Percentiles rank a stretch among this genome's conserved stretches.
Conservation (phyloP, 2,113 vertebrate genomes). For the Hippocampus mohnikei region DNA sequence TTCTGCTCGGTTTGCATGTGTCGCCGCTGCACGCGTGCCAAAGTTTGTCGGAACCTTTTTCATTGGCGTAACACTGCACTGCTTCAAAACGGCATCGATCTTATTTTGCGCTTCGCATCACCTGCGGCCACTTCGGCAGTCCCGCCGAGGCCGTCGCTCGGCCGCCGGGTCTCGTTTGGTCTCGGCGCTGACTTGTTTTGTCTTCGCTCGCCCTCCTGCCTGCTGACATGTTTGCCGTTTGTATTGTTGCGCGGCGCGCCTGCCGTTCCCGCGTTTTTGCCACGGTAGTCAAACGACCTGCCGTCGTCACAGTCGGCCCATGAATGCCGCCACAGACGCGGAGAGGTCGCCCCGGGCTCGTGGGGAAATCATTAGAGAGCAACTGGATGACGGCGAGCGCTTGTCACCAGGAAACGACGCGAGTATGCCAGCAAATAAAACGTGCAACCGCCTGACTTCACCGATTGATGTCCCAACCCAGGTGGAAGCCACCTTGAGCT, state of each 20-base stretch:
- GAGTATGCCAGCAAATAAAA: neutral
- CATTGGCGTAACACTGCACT: neutral
- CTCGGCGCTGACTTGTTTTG: neutral
- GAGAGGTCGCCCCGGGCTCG: slow-evolving; percentile 37
- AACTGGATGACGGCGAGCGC: slow-evolving; percentile 36
- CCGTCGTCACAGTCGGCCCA: slow-evolving; percentile 24
- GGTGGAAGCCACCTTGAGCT: too few relatives aligned
- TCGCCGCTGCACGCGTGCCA: too few relatives aligned
- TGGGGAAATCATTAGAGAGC: slow-evolving; percentile 47
- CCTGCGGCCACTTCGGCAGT: too few relatives aligned
- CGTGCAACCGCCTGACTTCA: too few relatives aligned
- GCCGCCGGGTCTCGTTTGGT: neutral
- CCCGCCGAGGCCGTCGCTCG: neutral
- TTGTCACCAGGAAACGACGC: neutral
- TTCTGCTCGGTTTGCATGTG: too few relatives aligned
- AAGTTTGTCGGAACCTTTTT: neutral
- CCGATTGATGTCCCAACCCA: too few relatives aligned
- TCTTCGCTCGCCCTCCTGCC: neutral
- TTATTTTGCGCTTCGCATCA: too few relatives aligned
- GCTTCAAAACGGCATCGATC: too few relatives aligned
- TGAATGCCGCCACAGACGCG: slow-evolving; percentile 44
- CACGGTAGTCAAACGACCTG: slow-evolving; percentile 6
- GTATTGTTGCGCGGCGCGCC: neutral
- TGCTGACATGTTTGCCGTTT: neutral
- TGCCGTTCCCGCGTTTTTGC: neutral